These are phyloP conservation scores for Strix aluco DNA, from an alignment of 2,113 vertebrate genomes.

Conservation along the genomic window DNA sequence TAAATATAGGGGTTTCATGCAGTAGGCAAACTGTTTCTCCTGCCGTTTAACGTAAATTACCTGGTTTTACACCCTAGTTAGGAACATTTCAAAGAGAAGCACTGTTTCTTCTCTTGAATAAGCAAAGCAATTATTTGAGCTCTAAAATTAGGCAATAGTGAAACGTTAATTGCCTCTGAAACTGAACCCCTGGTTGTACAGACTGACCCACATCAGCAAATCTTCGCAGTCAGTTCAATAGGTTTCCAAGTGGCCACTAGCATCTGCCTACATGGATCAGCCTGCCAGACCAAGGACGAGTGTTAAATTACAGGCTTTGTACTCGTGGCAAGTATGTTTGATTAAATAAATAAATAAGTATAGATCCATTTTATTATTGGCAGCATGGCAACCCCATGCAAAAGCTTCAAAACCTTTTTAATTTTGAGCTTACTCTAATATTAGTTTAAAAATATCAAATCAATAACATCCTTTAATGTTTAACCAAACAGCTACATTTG, in stretches of 20 bases:
- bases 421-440: not conserved
- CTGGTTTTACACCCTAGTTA: not conserved
- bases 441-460: not conserved
- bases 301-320: not conserved
- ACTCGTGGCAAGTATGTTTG: not conserved
- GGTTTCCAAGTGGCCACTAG: not conserved
- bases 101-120: not conserved
- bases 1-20: not conserved
- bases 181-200: not conserved
- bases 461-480: slow-evolving; percentile 16
- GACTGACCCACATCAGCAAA: not conserved
- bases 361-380: not conserved
- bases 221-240: not conserved
- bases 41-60: not conserved
- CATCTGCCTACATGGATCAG: not conserved
- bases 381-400: not conserved
- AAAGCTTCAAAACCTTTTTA: slow-evolving; percentile 16
- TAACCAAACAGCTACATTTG: slow-evolving; percentile 19
- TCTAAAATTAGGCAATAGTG: not conserved
- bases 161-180: not conserved
- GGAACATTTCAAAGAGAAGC: not conserved
- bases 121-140: not conserved
- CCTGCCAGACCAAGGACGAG: not conserved
- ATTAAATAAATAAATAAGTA: not conserved
- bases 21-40: not conserved